Percentiles rank a stretch among this genome's conserved stretches.
Evolutionary conservation across 2,113 vertebrate species (phyloP).

Genomic region (Pholis gunnellus): DNA sequence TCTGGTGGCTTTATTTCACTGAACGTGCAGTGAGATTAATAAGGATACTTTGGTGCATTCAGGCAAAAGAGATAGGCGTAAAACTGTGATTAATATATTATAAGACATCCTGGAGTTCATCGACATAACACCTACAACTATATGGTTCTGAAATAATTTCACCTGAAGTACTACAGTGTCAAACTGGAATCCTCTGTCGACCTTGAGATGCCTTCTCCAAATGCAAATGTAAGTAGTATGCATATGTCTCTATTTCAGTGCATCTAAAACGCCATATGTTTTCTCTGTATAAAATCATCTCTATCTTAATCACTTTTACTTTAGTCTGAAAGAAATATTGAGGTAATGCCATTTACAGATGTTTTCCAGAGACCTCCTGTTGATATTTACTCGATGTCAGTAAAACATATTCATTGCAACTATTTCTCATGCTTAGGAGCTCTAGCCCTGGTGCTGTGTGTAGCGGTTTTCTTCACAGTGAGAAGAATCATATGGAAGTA

Average conservation of each 20-base stretch:
- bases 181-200: conserved; percentile 33
- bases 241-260: conserved; percentile 57
- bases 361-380: conserved; percentile 59
- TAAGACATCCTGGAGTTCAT: conserved; percentile 44
- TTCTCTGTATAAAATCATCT: conserved; percentile 15
- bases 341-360: conserved; percentile 58
- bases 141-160: conserved; percentile 29
- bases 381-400: conserved; percentile 61
- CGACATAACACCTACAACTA: conserved; percentile 27
- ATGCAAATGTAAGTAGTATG: conserved; percentile 61
- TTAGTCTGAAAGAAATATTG: conserved; percentile 40
- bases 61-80: conserved; percentile 10
- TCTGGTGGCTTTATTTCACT: conserved; percentile 33
- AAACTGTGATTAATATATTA: conserved; percentile 33
- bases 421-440: conserved; percentile 59
- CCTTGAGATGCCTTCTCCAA: conserved; percentile 69
- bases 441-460: conserved; percentile 29
- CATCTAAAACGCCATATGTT: conserved; percentile 46
- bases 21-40: conserved; percentile 32
- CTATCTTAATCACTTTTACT: conserved; percentile 53
- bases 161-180: conserved; percentile 9
- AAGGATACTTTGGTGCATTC: conserved; percentile 30
- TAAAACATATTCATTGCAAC: conserved; percentile 63
- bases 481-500: conserved; percentile 70
- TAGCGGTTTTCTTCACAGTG: conserved; percentile 64